Evolutionary conservation across 2,797 vertebrate species (phyloP).

Genomic region (Chrosomus eos): DNA sequence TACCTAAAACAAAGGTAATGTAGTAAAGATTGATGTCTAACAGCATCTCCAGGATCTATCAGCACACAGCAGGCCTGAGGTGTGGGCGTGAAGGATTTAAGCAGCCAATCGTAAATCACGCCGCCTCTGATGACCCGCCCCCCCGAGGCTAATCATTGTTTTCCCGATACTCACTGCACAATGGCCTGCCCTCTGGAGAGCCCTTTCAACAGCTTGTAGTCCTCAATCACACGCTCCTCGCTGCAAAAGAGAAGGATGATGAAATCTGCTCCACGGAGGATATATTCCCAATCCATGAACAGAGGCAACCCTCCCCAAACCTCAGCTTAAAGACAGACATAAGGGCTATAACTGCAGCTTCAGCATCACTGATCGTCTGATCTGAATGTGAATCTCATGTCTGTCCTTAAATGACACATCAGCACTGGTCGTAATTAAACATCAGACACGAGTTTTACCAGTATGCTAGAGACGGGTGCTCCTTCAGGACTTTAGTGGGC

Average conservation of each 20-base stretch:
- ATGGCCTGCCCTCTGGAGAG: conserved; percentile 94
- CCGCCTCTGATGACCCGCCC: conserved; percentile 48
- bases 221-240: conserved; percentile 93
- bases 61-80: conserved; percentile 26
- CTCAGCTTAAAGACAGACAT: conserved; percentile 22
- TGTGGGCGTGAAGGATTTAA: conserved; percentile 65
- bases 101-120: conserved; percentile 53
- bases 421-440: neutral
- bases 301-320: conserved; percentile 7
- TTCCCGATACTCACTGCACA: conserved; percentile 88
- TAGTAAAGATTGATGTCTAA: neutral
- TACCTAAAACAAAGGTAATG: conserved; percentile 80
- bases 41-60: neutral
- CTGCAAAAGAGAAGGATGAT: conserved; percentile 75
- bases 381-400: neutral
- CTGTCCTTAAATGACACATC: neutral
- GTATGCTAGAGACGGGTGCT: conserved; percentile 95
- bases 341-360: conserved; percentile 21
- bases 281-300: neutral
- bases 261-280: conserved; percentile 15
- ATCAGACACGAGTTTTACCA: conserved; percentile 76
- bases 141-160: conserved; percentile 46
- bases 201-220: conserved; percentile 90
- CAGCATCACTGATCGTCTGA: conserved; percentile 1
- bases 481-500: conserved; percentile 95